phyloP scores from a whole-genome alignment of 1,140 invertebrate species.

The Mylabris phalerata region DNA sequence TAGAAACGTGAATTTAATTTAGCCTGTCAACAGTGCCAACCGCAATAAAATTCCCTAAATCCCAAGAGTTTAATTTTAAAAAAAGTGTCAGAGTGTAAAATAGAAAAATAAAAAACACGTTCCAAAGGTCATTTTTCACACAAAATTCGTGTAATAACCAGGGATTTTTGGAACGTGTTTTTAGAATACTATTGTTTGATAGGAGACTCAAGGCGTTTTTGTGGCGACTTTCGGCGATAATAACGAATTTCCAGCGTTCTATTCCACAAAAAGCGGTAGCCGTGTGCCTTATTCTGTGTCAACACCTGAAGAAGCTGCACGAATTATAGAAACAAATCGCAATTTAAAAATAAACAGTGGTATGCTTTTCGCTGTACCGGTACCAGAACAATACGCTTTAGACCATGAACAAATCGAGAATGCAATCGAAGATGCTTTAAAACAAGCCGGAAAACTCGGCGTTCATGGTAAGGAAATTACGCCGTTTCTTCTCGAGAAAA shows the following conservation, averaged over 20 bases:
- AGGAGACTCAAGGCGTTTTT: slow-evolving; percentile 93
- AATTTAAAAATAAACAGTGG: slow-evolving; percentile 66
- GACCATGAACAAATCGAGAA: slow-evolving; percentile 55
- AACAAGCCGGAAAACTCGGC: slow-evolving; percentile 53
- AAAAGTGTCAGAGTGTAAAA: too few species aligned
- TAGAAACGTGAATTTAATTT: too few species aligned
- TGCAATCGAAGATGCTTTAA: slow-evolving; percentile 68
- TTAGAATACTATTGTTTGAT: not conserved
- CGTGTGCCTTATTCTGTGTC: slow-evolving; percentile 62
- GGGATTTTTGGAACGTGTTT: too few species aligned
- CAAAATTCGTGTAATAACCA: too few species aligned
- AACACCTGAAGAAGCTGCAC: slow-evolving; percentile 59
- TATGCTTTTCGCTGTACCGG: slow-evolving; percentile 84
- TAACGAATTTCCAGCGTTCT: slow-evolving; percentile 83
- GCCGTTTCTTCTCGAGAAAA: slow-evolving; percentile 76
- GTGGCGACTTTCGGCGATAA: slow-evolving; percentile 67
- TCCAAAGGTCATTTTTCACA: too few species aligned
- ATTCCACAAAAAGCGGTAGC: slow-evolving; percentile 62
- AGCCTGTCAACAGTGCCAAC: too few species aligned
- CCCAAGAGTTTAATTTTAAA: too few species aligned
- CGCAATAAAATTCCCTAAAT: too few species aligned
- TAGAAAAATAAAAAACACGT: too few species aligned
- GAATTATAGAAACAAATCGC: slow-evolving; percentile 53
- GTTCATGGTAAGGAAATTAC: slow-evolving; percentile 85
- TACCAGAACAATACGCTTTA: slow-evolving; percentile 66